Percentiles rank a stretch among this genome's conserved stretches.
Conservation (phyloP, 2,113 vertebrate species). For the cat (Felis catus) region F.catus_Fca126_mat1.0 CM031412.1:33876001-33876500, state of each 20-base stretch:
- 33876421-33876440: neutral
- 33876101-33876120: neutral
- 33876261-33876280: neutral
- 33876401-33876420: too few species aligned
- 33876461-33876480: neutral
- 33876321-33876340: neutral
- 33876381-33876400: neutral
- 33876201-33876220: neutral
- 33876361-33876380: neutral
- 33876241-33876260: neutral
- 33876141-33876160: neutral
- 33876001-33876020: conserved; percentile 63
- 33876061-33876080: neutral
- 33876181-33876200: neutral
- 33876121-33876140: neutral
- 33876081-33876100: accelerated
- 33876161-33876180: neutral
- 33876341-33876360: neutral
- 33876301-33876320: neutral
- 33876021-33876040: neutral
- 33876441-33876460: neutral
- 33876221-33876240: neutral
- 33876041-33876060: neutral
- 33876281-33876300: neutral
- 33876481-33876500: neutral